These are phyloP conservation scores for Spondyliosoma cantharus DNA, from an alignment of 2,797 vertebrate species.

Conservation along the genomic window DNA sequence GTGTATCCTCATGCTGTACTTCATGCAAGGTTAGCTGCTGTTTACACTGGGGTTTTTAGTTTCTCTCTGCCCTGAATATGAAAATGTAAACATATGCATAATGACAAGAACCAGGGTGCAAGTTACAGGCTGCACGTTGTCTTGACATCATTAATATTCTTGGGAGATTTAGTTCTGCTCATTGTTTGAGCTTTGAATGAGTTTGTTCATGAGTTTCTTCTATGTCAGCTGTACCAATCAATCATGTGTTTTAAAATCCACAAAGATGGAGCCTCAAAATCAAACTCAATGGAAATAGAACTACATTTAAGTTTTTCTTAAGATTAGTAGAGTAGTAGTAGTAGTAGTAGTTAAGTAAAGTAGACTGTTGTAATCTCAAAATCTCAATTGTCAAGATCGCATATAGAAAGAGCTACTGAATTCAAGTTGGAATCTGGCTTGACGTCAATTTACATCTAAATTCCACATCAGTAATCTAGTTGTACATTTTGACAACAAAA, in stretches of 20 bases:
- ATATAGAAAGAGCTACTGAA: no score
- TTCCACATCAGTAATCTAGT: no score
- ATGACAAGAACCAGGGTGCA: background rate
- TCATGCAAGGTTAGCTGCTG: conserved; percentile 90
- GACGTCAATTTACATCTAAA: no score
- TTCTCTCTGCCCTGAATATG: background rate
- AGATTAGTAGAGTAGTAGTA: no score
- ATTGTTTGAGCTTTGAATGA: background rate
- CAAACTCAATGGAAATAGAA: no score
- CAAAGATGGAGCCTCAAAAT: background rate
- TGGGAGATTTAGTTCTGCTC: background rate
- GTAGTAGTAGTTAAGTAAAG: no score
- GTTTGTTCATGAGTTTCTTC: background rate
- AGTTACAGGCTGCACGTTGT: background rate
- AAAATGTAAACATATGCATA: background rate
- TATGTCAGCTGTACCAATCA: background rate
- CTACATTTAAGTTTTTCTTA: no score
- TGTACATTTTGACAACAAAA: no score
- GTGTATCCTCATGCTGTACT: conserved; percentile 92
- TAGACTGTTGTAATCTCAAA: no score
- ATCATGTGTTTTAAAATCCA: background rate
- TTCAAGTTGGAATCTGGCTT: no score
- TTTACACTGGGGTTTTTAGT: no score
- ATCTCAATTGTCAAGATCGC: no score
- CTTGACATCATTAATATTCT: background rate